Percentiles rank a stretch among this genome's conserved stretches.
Evolutionary conservation across 2,888 invertebrate species (phyloP).

Genomic region (Molanna angustata): DNA sequence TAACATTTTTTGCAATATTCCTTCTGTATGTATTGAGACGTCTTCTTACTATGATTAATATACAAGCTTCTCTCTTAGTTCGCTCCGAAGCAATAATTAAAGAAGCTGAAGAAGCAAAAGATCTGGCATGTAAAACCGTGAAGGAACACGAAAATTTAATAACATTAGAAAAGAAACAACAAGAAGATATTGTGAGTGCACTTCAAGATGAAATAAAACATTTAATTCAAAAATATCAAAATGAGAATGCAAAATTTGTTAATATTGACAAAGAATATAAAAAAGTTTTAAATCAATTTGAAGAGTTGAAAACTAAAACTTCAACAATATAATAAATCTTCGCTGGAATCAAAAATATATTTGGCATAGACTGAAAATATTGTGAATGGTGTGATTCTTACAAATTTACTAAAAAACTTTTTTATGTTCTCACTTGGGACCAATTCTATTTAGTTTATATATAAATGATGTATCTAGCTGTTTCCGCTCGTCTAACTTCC

Average conservation of each 20-base stretch:
- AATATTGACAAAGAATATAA: conserved; percentile 43
- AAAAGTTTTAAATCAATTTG: too few relatives aligned
- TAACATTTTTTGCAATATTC: conserved; percentile 74
- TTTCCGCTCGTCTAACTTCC: too few relatives aligned
- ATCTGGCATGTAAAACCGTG: conserved; percentile 43
- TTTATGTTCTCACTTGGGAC: too few relatives aligned
- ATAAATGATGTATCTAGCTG: too few relatives aligned
- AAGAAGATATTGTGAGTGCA: conserved; percentile 27
- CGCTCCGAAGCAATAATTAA: conserved; percentile 64
- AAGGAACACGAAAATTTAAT: conserved; percentile 29
- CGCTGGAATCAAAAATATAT: too few relatives aligned
- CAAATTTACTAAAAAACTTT: too few relatives aligned
- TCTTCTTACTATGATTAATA: conserved; percentile 61
- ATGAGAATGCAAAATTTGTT: conserved; percentile 40
- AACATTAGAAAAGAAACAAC: conserved; percentile 38
- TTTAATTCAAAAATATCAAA: conserved; percentile 37
- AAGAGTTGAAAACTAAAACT: too few relatives aligned
- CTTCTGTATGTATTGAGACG: conserved; percentile 66
- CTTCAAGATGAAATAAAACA: conserved; percentile 38
- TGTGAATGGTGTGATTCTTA: too few relatives aligned
- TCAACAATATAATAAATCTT: too few relatives aligned
- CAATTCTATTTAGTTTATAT: too few relatives aligned
- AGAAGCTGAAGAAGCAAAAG: conserved; percentile 64
- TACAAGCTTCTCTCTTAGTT: conserved; percentile 59
- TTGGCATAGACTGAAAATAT: too few relatives aligned